A percentile compares a stretch with the other conserved stretches of the same genome.
Conservation (phyloP, 35 echinoderm and acorn worm species). For the Hemicentrotus pulcherrimus region DNA sequence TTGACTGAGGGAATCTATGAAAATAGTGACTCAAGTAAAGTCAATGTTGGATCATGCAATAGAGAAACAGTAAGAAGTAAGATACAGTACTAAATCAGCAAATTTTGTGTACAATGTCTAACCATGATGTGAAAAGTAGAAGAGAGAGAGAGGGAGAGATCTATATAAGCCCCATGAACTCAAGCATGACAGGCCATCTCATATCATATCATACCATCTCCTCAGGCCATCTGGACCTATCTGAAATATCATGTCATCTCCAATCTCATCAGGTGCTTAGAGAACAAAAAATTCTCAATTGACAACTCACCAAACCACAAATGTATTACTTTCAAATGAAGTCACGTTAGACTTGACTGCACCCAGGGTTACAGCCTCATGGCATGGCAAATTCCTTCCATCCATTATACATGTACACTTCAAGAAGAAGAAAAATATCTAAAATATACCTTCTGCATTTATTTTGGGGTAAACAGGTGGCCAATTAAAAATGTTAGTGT, state of each 20-base stretch:
- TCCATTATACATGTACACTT: too few species aligned
- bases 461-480: too few species aligned
- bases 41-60: too few species aligned
- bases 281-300: not conserved
- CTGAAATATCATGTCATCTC: not conserved
- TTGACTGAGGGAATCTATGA: too few species aligned
- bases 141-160: not conserved
- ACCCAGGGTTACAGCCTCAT: not conserved
- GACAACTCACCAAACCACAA: not conserved
- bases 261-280: not conserved
- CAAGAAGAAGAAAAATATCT: too few species aligned
- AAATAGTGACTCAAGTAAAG: too few species aligned
- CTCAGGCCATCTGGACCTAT: constrained; percentile 15
- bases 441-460: too few species aligned
- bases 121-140: not conserved
- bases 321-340: not conserved
- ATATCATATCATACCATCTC: not conserved
- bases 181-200: not conserved
- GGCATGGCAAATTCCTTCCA: too few species aligned
- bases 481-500: too few species aligned
- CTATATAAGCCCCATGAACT: not conserved
- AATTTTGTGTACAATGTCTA: not conserved
- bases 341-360: not conserved
- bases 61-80: too few species aligned
- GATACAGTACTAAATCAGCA: too few species aligned